Conservation (phyloP, 1,140 invertebrate genomes). For the Brachionus angularis region DNA sequence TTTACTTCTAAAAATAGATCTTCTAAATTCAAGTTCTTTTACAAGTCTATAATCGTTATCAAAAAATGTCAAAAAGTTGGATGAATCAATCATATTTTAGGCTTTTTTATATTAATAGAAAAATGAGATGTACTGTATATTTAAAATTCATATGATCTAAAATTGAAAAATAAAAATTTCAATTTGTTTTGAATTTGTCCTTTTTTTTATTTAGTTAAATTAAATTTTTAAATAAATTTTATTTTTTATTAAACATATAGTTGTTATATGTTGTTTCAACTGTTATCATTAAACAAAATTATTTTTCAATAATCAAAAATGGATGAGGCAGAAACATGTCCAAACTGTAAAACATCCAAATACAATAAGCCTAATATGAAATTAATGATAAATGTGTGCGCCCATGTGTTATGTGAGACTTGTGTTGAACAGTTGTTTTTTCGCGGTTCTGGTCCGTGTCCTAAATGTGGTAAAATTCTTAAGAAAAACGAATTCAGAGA, state of each 20-base stretch:
- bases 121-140: background rate
- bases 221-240: background rate
- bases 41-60: slow-evolving; percentile 31
- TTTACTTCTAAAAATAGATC: slow-evolving; percentile 13
- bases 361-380: slow-evolving; percentile 93
- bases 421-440: slow-evolving; percentile 91
- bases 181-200: background rate
- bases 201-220: no score
- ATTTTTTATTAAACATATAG: background rate
- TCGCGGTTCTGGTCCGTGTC: slow-evolving; percentile 85
- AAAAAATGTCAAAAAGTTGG: slow-evolving; percentile 1
- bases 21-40: slow-evolving; percentile 38
- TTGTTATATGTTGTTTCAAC: no score
- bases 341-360: slow-evolving; percentile 94
- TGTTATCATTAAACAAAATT: no score
- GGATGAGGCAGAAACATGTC: slow-evolving; percentile 72
- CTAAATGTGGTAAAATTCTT: slow-evolving; percentile 80
- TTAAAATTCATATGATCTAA: background rate
- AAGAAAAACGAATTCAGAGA: slow-evolving; percentile 83
- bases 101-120: background rate
- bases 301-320: slow-evolving; percentile 1
- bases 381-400: slow-evolving; percentile 96
- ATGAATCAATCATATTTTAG: background rate
- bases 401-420: slow-evolving; percentile 87
- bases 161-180: background rate